A percentile compares a stretch with the other conserved stretches of the same genome.
Evolutionary conservation across 2,797 vertebrate species (phyloP).

Genomic region (Taeniopygia guttata): DNA sequence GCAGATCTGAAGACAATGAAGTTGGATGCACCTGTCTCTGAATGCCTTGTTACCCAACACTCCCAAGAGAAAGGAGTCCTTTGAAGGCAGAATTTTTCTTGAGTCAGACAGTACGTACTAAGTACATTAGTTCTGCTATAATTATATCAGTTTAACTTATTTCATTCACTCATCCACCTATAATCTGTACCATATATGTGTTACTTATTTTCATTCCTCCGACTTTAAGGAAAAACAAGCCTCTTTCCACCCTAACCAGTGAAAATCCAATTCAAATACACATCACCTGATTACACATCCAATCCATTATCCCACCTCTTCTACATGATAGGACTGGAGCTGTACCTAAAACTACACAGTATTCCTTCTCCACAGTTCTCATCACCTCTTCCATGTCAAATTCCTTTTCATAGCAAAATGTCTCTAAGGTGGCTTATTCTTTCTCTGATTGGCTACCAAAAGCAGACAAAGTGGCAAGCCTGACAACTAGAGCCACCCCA

Average conservation of each 20-base stretch:
- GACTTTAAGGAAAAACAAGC: not conserved
- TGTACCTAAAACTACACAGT: not conserved
- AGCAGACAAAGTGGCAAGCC: not conserved
- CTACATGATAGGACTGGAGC: accelerated
- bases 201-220: not conserved
- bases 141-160: not conserved
- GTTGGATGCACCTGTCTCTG: not conserved
- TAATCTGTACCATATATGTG: not conserved
- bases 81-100: not conserved
- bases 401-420: not conserved
- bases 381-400: not conserved
- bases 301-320: not conserved
- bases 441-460: not conserved
- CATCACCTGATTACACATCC: not conserved
- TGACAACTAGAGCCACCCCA: not conserved
- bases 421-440: not conserved
- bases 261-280: not conserved
- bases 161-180: not conserved
- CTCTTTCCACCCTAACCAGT: not conserved
- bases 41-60: not conserved
- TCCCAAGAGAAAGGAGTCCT: not conserved
- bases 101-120: not conserved
- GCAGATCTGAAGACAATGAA: not conserved
- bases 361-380: not conserved
- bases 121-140: not conserved